phyloP scores from a whole-genome alignment of 1,140 invertebrate genomes.

The Laupala kohalensis region DNA sequence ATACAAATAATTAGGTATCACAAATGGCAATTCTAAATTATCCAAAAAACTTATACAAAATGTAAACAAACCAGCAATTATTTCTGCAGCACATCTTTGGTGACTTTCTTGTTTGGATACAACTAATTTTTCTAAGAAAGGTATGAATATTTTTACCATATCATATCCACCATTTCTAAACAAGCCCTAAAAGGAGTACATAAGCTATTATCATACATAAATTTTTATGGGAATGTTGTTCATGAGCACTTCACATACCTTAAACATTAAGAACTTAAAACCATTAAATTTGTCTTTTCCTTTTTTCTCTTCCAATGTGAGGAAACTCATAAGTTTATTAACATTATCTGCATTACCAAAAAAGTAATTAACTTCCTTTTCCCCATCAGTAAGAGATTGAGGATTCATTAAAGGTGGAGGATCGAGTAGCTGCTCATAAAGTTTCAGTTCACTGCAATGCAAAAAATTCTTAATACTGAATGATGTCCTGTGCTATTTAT shows the following conservation, averaged over 20 bases:
- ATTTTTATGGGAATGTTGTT: background rate
- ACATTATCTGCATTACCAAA: slow-evolving; percentile 57
- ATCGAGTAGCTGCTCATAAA: slow-evolving; percentile 48
- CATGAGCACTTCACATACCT: slow-evolving; percentile 33
- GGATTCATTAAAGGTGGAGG: slow-evolving; percentile 16
- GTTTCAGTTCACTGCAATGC: slow-evolving; percentile 30
- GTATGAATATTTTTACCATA: slow-evolving; percentile 44
- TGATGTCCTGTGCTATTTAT: too few relatives aligned
- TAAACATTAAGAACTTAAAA: slow-evolving; percentile 53
- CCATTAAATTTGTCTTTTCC: slow-evolving; percentile 65
- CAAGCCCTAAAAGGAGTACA: slow-evolving; percentile 37
- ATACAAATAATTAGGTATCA: background rate
- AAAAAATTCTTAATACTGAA: too few relatives aligned
- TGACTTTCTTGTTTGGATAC: slow-evolving; percentile 54
- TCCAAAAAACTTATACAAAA: background rate
- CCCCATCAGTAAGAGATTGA: slow-evolving; percentile 38
- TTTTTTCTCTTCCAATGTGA: slow-evolving; percentile 77
- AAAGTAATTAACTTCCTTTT: slow-evolving; percentile 51
- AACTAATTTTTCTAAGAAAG: slow-evolving; percentile 52
- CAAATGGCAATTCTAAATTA: background rate
- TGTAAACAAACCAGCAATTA: slow-evolving; percentile 40
- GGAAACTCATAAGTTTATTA: slow-evolving; percentile 54
- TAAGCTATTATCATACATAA: background rate
- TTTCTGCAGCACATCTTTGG: slow-evolving; percentile 75
- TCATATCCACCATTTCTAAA: slow-evolving; percentile 66